phyloP scores from a whole-genome alignment of 2,113 vertebrate genomes.

The Microtus montanus region DNA sequence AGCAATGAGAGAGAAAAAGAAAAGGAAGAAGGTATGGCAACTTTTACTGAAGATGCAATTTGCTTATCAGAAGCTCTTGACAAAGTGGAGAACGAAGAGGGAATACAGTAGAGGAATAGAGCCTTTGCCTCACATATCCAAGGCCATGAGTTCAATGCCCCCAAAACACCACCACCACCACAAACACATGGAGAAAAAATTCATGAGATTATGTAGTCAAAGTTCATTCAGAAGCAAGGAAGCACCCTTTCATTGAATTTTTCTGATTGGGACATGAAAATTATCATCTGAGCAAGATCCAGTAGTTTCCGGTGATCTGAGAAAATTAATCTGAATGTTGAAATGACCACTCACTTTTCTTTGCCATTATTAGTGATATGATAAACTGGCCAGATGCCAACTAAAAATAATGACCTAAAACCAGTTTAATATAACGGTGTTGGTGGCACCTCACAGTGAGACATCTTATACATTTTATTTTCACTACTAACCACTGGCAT shows the following conservation, averaged over 20 bases:
- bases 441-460: background rate
- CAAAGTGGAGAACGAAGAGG: background rate
- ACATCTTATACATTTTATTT: background rate
- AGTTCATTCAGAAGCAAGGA: background rate
- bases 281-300: background rate
- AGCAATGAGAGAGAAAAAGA: background rate
- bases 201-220: background rate
- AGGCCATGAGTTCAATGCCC: background rate
- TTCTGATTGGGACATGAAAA: constrained; percentile 4
- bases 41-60: background rate
- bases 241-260: background rate
- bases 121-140: too few species aligned
- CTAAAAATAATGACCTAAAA: background rate
- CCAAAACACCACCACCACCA: background rate
- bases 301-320: background rate
- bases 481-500: constrained; percentile 13
- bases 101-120: background rate
- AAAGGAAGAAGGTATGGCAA: background rate
- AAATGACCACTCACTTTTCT: background rate
- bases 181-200: background rate
- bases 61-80: background rate
- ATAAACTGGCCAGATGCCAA: background rate
- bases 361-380: background rate
- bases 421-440: background rate
- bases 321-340: background rate